A percentile compares a stretch with the other conserved stretches of the same genome.
Conservation (phyloP, 2,113 vertebrate genomes). For the Oreotrochilus melanogaster region DNA sequence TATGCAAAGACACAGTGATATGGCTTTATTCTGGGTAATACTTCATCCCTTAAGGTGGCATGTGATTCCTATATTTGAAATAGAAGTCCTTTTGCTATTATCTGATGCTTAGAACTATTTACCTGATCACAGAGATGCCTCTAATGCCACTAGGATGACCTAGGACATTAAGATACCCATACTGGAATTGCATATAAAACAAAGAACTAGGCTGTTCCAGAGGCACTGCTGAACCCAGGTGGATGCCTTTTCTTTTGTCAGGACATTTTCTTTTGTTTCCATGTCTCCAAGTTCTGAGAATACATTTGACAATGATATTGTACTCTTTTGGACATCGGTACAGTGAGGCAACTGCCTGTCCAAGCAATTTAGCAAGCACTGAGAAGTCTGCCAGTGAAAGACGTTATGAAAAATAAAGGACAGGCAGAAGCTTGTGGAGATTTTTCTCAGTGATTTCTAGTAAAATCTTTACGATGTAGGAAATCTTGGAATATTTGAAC, state of each 20-base stretch:
- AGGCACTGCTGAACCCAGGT: background rate
- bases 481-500: background rate
- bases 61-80: background rate
- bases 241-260: background rate
- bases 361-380: background rate
- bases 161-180: background rate
- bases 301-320: background rate
- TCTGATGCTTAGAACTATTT: background rate
- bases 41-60: background rate
- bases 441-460: background rate
- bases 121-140: background rate
- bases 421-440: fast-evolving
- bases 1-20: background rate
- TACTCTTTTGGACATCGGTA: background rate
- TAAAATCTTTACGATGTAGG: background rate
- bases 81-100: background rate
- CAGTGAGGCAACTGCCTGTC: background rate
- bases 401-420: background rate
- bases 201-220: background rate
- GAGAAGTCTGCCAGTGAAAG: background rate
- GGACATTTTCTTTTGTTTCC: background rate
- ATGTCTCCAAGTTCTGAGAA: background rate
- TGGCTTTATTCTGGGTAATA: background rate
- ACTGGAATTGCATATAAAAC: background rate
- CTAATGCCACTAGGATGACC: background rate